A percentile compares a stretch with the other conserved stretches of the same genome.
Evolutionary conservation across 2,888 invertebrate species (phyloP).

Genomic region (Sarcophaga variegata): DNA sequence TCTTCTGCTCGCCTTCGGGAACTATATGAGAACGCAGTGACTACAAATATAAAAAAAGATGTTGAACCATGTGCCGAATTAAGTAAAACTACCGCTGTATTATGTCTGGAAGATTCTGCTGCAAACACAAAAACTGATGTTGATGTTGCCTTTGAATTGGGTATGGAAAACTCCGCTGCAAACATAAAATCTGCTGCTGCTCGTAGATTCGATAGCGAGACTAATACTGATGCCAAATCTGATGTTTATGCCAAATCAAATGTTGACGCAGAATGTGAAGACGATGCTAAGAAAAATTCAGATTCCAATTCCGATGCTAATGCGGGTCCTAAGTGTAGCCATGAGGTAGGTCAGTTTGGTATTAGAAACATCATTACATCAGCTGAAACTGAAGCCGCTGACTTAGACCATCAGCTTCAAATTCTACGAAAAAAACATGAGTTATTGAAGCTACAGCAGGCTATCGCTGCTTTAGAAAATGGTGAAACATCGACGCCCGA

Average conservation of each 20-base stretch:
- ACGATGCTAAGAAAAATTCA: not conserved
- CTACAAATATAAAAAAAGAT: not conserved
- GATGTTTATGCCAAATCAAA: constrained; percentile 15
- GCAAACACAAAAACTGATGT: not conserved
- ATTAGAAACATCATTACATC: too few species aligned
- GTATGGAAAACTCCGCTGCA: constrained; percentile 1
- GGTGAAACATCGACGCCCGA: not conserved
- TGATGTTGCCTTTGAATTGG: not conserved
- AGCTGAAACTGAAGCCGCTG: not conserved
- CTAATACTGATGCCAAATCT: constrained; percentile 5
- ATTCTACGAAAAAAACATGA: constrained; percentile 9
- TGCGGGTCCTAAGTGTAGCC: too few species aligned
- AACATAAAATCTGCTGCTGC: not conserved
- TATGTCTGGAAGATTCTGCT: not conserved
- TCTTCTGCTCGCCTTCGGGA: constrained; percentile 12
- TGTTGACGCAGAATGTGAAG: not conserved
- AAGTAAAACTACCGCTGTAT: not conserved
- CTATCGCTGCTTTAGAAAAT: constrained; percentile 5
- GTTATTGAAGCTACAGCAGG: constrained; percentile 17
- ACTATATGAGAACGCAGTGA: not conserved
- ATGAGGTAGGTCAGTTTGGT: too few species aligned
- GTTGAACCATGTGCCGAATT: not conserved
- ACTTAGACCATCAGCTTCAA: constrained; percentile 6
- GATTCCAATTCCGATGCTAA: too few species aligned
- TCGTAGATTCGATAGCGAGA: not conserved